Evolutionary conservation across 2,113 vertebrate species (phyloP), one percentile per base, ranked within the genome.

Genomic region (Morphnarchus princeps): DNA sequence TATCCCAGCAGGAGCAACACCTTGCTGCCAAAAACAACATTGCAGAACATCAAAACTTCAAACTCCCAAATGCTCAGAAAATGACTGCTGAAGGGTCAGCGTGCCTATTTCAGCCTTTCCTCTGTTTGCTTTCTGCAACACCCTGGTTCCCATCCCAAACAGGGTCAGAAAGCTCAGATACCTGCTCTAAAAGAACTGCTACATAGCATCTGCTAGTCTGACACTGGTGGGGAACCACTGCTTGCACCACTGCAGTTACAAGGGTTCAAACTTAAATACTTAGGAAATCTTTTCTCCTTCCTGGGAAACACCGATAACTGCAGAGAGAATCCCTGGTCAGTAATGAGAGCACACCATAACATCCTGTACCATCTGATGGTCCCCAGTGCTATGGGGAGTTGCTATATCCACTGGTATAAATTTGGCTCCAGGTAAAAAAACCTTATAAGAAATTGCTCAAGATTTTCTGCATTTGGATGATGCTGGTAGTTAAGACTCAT

Each of bases 341-440:
- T 5, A 17, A 19, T 1, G 10, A 31, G 59, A 43, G 78, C 21
- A 3, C 36, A 10, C 24, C 6, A 4, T 8, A 7, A 38, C 18
- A 3, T 3, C 1, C 26, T 2, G 59, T 15, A 29, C 14, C 18
- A 1, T 3, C 3, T 11, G 34, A 4, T 1, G 8, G 82, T 11
- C 36, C 65, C 63, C 22, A 1, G 66, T 0, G 15, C 61, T 4
- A 5, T 5, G 1, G 12, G 43, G 63, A 82, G 61, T 32, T 85
- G 40, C 89, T 31, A 14, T 3, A 50, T 2, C 38, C 82, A 5
- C 49, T 2, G 52, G 10, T 17, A 17, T 7, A 16, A 29, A 40
- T 29, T 0, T 16, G 38, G 45, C 31, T n/a, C 34, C 20, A 28
- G 40, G 28, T 31, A 3, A 36, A 13, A 36, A 19, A 42, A 18